Percentiles rank a stretch among this genome's conserved stretches.
phyloP scores from a whole-genome alignment of 2,113 vertebrate genomes.

The Heterotilapia buettikoferi region DNA sequence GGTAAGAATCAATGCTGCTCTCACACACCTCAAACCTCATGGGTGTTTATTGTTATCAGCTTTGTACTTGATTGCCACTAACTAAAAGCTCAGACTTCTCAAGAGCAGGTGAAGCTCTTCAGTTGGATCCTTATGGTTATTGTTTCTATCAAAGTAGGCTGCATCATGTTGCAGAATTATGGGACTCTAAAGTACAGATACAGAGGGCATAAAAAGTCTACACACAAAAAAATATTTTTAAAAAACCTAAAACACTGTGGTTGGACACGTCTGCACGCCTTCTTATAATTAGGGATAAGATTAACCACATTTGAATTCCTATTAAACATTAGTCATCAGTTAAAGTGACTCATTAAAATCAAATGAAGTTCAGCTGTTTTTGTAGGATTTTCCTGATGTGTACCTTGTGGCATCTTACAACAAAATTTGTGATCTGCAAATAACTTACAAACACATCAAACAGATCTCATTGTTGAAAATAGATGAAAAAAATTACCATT shows the following conservation, averaged over 20 bases:
- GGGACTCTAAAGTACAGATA: neutral
- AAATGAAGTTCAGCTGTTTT: neutral
- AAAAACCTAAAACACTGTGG: neutral
- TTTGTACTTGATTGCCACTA: neutral
- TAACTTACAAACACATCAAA: neutral
- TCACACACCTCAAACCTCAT: neutral
- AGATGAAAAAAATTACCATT: neutral
- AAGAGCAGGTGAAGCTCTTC: neutral
- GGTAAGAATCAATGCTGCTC: constrained; percentile 55
- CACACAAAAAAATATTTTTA: fast-evolving
- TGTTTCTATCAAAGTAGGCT: neutral
- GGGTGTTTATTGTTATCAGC: neutral
- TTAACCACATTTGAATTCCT: neutral
- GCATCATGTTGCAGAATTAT: neutral
- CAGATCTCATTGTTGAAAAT: neutral
- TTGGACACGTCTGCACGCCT: neutral
- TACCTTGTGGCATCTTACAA: neutral
- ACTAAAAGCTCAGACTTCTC: neutral
- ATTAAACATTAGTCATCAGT: neutral
- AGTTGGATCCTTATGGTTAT: neutral
- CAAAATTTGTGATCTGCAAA: neutral
- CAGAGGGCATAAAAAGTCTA: neutral
- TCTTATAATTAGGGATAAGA: neutral
- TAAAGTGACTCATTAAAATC: neutral
- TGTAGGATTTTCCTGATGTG: neutral